Base-by-base conservation (phyloP, 2,797 vertebrate species). In the Prionace glauca region DNA sequence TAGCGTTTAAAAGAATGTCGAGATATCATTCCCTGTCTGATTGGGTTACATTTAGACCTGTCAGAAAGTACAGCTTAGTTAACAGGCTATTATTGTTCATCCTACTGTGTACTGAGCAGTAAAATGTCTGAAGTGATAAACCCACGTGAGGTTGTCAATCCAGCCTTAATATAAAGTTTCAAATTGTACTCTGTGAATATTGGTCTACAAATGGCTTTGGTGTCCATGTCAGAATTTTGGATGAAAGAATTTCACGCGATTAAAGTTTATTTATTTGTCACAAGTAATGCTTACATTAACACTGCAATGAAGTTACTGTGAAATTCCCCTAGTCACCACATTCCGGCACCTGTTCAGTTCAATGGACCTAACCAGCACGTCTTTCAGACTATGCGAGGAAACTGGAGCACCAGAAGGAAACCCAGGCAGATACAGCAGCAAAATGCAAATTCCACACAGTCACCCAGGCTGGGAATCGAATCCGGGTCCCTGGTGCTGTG, bases 11-110 rank as follows among this genome's bases (percentile, higher is more conserved):
- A 94, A 77, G 67, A 77, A 77, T 60, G 45, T 32, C 26, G 56
- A 56, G 93, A 56, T 95, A 95, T n/a, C 45, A 60, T 77, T 74
- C 93, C 16, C 45, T 77, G 32, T 95, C 18, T 69, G 65, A 69
- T 36, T 36, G n/a, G 2, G n/a, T 92, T 67, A 92, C n/a, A n/a
- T 62, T 90, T 94, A 14, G 67, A 45, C 71, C 20, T 74, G 93
- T 95, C 72, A 56, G 12, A 56, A 95, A 77, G 29, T 74, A 94
- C n/a, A 77, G 71, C 26, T 94, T 77, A 60, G 26, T n/a, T 95
- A 20, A 50, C 45, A 32, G 29, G 24, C 4, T 56, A 16, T 56
- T 72, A 16, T 56, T 72, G 45, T 94, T 72, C 24, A 94, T 50
- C 45, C 22, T 26, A 11, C 62, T 94, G 20, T 72, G 92, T 20